Percentiles rank a stretch among this genome's conserved stretches.
Evolutionary conservation across 1,140 invertebrate species (phyloP).

Genomic region (Leguminivora glycinivorella): DNA sequence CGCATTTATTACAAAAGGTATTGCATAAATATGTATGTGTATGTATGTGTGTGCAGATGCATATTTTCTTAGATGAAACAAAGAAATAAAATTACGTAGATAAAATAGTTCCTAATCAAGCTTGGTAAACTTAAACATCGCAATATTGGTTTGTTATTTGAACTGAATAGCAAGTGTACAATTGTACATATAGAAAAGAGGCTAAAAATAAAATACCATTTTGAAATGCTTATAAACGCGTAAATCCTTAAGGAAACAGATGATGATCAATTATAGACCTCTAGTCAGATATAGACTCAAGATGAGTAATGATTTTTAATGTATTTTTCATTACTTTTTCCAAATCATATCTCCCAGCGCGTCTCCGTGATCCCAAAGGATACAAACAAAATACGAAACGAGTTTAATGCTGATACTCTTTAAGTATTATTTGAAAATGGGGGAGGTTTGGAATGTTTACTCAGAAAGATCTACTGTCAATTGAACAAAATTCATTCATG

Average conservation of each 20-base stretch:
- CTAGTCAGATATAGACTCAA: constrained; percentile 32
- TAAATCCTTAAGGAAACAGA: constrained; percentile 1
- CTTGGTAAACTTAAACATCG: constrained; percentile 1
- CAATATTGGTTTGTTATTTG: neutral
- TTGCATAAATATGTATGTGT: no score
- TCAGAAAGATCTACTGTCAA: constrained; percentile 58
- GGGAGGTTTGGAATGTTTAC: constrained; percentile 64
- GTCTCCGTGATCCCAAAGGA: constrained; percentile 45
- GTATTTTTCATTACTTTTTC: constrained; percentile 44
- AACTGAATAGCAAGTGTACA: neutral
- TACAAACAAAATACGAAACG: constrained; percentile 49
- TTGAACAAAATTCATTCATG: constrained; percentile 61
- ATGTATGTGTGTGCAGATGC: no score
- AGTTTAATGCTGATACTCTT: constrained; percentile 48
- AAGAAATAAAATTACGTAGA: no score
- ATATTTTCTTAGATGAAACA: neutral
- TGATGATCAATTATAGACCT: constrained; percentile 22
- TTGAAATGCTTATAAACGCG: constrained; percentile 3
- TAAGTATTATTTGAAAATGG: constrained; percentile 51
- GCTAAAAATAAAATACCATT: neutral
- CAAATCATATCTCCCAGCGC: constrained; percentile 32
- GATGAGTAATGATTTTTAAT: constrained; percentile 37
- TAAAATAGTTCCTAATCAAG: no score
- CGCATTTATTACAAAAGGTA: no score
- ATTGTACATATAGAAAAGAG: neutral